A percentile compares a stretch with the other conserved stretches of the same genome.
phyloP scores from a whole-genome alignment of 2,797 vertebrate genomes.

The Gadopsis marmoratus region DNA sequence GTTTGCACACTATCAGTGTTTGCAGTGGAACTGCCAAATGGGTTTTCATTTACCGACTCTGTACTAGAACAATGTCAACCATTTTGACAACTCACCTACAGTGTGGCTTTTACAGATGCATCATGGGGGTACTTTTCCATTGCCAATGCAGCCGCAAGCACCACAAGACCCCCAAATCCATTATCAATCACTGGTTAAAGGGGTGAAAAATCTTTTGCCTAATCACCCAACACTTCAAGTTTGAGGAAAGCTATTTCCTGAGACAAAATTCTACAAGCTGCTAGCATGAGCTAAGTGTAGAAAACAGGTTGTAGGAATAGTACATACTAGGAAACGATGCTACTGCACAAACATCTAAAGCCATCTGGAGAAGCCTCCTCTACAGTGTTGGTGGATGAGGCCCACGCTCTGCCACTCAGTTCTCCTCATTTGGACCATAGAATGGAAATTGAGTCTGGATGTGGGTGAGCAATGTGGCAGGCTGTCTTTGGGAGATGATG shows the following conservation, averaged over 20 bases:
- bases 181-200: neutral
- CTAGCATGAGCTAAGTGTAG: conserved; percentile 18
- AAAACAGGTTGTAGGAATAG: conserved; percentile 34
- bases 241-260: conserved; percentile 2
- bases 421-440: conserved; percentile 54
- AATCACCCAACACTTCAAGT: conserved; percentile 4
- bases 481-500: conserved; percentile 54
- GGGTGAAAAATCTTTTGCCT: neutral
- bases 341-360: conserved; percentile 45
- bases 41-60: conserved; percentile 3
- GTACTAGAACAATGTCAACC: neutral
- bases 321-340: conserved; percentile 24
- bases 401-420: conserved; percentile 55
- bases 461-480: conserved; percentile 58
- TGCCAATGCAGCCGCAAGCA: neutral
- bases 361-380: conserved; percentile 38
- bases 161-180: conserved; percentile 4
- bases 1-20: neutral
- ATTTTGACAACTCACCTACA: conserved; percentile 17
- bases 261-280: conserved; percentile 20
- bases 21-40: neutral
- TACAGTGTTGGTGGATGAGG: conserved; percentile 43
- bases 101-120: conserved; percentile 8
- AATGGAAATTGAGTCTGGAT: conserved; percentile 54
- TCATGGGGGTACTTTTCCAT: neutral